Evolutionary conservation across 1,140 invertebrate species (phyloP), one percentile per base, ranked within the genome.

Genomic region (Nautilus pompilius): DNA sequence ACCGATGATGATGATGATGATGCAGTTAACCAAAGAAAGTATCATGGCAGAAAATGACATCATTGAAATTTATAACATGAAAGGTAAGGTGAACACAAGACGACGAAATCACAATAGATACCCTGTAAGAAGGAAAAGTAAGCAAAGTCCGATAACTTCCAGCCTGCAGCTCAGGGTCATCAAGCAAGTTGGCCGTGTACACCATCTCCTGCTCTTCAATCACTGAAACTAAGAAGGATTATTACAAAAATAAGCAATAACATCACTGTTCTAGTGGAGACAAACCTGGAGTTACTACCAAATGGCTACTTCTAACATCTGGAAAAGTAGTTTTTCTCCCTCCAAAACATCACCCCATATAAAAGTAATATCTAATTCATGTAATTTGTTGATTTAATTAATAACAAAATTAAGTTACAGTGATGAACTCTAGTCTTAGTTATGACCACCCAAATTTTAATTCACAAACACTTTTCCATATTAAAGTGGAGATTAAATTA

Each of bases 81-180:
- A 41, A 41, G 8, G 36, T n/a, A 41, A n/a, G 8, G 8, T 8
- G n/a, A 41, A 41, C 36, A 8, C 8, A 10, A 41, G 8, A 10
- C 36, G n/a, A 41, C n/a, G 36, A 41, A n/a, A 28, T 22, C 4
- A 54, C 2, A 58, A 5, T 10, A 58, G 15, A n/a, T 83, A 89
- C 89, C 89, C 96, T 92, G 74, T 97, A 97, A 0, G 94, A 95
- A 1, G 93, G 91, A 78, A 98, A 97, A 2, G 93, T 95, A n/a
- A 97, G 84, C 15, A 96, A 81, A 10, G 94, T 98, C 62, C 93
- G 86, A 83, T 98, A 95, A 82, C 96, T 96, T 26, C 95, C 95
- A 46, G 93, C 93, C 71, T 95, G 93, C 17, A 98, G 83, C 83
- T 98, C 95, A 0, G 95, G 95, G 85, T 98, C 95, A 81, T 98